phyloP scores from a whole-genome alignment of 2,797 vertebrate genomes.

The Amblyopsis hoosieri region DNA sequence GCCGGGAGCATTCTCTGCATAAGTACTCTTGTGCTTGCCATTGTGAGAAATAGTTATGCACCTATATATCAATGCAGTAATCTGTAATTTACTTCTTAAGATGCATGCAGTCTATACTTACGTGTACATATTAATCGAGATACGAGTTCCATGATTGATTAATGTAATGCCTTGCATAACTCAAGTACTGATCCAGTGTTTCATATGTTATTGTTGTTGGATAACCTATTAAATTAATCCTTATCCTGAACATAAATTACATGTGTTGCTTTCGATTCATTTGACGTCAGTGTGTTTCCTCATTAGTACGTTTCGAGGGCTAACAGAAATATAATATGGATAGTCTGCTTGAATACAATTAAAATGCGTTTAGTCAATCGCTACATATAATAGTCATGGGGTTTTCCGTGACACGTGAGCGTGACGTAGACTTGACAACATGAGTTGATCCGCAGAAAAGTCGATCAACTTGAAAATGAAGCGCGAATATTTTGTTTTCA shows the following conservation, averaged over 20 bases:
- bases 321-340: background rate
- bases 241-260: too few species aligned
- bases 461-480: conserved; percentile 13
- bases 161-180: too few species aligned
- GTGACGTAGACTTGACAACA: conserved; percentile 20
- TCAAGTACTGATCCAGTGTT: too few species aligned
- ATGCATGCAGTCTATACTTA: background rate
- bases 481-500: background rate
- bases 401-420: background rate
- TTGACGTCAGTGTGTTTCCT: conserved; percentile 1
- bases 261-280: background rate
- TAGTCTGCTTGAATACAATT: fast-evolving
- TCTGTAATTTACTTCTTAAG: background rate
- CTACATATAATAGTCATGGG: background rate
- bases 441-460: conserved; percentile 2
- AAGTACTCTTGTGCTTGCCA: conserved; percentile 38
- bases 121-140: too few species aligned
- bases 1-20: conserved; percentile 9
- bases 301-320: background rate
- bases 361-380: fast-evolving
- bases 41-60: conserved; percentile 2
- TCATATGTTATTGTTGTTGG: background rate
- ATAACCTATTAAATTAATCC: background rate
- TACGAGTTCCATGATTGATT: too few species aligned
- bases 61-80: background rate